phyloP scores from a whole-genome alignment of 2,797 vertebrate genomes.

The Kryptolebias ocellatus region DNA sequence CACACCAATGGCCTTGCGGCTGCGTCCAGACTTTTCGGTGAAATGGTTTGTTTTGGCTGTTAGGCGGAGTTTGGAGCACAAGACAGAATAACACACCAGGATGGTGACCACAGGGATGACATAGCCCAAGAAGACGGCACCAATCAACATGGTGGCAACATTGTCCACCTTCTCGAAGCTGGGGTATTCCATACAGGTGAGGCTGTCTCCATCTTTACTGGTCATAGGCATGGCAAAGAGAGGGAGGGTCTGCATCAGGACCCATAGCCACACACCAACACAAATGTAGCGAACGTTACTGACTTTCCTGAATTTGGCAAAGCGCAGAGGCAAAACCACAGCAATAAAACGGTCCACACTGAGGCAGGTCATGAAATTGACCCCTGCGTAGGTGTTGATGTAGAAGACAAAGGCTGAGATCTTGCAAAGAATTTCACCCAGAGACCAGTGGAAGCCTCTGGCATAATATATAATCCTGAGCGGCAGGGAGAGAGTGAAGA shows the following conservation, averaged over 20 bases:
- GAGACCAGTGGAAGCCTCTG: conserved; percentile 90
- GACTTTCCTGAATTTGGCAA: conserved; percentile 85
- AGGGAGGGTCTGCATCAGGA: conserved; percentile 91
- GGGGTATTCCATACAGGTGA: conserved; percentile 97
- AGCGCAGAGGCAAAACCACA: conserved; percentile 90
- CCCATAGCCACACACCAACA: conserved; percentile 87
- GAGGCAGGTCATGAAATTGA: conserved; percentile 98
- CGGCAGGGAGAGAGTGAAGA: conserved; percentile 90
- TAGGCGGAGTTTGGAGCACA: conserved; percentile 89
- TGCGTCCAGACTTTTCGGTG: conserved; percentile 90
- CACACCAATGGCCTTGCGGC: conserved; percentile 92
- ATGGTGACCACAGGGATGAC: conserved; percentile 87
- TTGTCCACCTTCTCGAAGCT: conserved; percentile 87
- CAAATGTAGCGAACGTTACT: conserved; percentile 88
- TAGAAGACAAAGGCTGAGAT: conserved; percentile 90
- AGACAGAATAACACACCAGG: conserved; percentile 89
- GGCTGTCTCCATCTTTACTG: conserved; percentile 40
- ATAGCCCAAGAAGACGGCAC: conserved; percentile 89
- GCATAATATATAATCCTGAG: conserved; percentile 90
- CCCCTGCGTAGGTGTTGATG: conserved; percentile 94
- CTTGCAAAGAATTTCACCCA: conserved; percentile 87
- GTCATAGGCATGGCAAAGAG: conserved; percentile 86
- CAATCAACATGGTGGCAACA: conserved; percentile 88
- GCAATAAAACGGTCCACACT: conserved; percentile 95
- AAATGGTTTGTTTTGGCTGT: conserved; percentile 90